These are phyloP conservation scores for Enteromius thamalakanensis DNA, from an alignment of 2,797 vertebrate species.

Conservation along the genomic window DNA sequence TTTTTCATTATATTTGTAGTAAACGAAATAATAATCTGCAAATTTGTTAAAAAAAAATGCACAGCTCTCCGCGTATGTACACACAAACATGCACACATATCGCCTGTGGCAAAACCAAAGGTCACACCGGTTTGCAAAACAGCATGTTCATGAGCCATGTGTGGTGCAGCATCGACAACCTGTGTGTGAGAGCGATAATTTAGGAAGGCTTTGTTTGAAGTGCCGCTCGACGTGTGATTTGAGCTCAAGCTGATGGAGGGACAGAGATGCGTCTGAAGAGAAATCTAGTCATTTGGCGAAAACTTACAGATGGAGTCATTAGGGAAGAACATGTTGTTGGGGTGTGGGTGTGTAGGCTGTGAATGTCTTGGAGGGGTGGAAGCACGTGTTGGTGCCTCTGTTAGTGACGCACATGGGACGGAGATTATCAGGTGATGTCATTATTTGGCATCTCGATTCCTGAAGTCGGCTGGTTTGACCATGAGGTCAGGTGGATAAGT, in stretches of 20 bases:
- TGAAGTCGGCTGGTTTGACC: not conserved
- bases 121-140: constrained; percentile 41
- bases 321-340: constrained; percentile 46
- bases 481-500: constrained; percentile 32
- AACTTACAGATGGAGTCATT: constrained; percentile 21
- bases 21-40: not conserved
- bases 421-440: constrained; percentile 37
- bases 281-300: not conserved
- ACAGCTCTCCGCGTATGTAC: not conserved
- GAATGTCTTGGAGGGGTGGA: not conserved
- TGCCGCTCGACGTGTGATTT: not conserved
- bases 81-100: constrained; percentile 10
- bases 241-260: constrained; percentile 15
- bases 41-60: not conserved
- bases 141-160: constrained; percentile 36
- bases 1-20: not conserved
- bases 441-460: constrained; percentile 4
- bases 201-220: constrained; percentile 41
- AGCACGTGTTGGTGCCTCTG: not conserved
- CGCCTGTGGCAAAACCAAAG: constrained; percentile 36
- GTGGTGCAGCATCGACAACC: constrained; percentile 34
- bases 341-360: not conserved
- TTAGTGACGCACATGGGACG: not conserved
- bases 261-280: constrained; percentile 6
- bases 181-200: constrained; percentile 41